phyloP scores from a whole-genome alignment of 2,888 invertebrate species.

The Amphimallon solstitiale region DNA sequence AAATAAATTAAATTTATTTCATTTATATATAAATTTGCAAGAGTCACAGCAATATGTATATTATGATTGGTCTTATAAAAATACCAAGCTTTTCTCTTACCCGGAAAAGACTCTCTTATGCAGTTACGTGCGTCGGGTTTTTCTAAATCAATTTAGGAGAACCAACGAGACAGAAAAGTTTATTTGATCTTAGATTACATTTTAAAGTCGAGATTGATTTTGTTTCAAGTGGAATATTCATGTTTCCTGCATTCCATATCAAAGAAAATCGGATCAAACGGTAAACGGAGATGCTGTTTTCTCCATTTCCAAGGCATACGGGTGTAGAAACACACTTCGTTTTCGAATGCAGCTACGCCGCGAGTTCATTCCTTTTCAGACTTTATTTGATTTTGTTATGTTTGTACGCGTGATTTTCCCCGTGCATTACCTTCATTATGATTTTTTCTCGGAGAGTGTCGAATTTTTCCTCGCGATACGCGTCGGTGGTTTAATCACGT shows the following conservation, averaged over 20 bases:
- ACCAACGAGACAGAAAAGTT: slow-evolving; percentile 44
- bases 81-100: background rate
- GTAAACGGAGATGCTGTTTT: slow-evolving; percentile 43
- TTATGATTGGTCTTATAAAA: slow-evolving; percentile 3
- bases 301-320: slow-evolving; percentile 27
- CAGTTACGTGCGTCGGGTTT: slow-evolving; percentile 16
- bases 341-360: slow-evolving; percentile 9
- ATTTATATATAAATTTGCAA: too few species aligned
- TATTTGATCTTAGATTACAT: slow-evolving; percentile 52
- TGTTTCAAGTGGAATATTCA: slow-evolving; percentile 54
- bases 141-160: slow-evolving; percentile 38
- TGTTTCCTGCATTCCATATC: slow-evolving; percentile 53
- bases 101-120: slow-evolving; percentile 6
- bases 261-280: slow-evolving; percentile 55
- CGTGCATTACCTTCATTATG: slow-evolving; percentile 30
- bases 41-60: too few species aligned
- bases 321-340: background rate
- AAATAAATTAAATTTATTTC: too few species aligned
- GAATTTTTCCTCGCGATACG: slow-evolving; percentile 21
- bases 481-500: slow-evolving; percentile 21
- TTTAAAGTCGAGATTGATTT: slow-evolving; percentile 52
- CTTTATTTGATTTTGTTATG: slow-evolving; percentile 33
- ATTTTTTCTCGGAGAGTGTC: slow-evolving; percentile 20
- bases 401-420: slow-evolving; percentile 31
- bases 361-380: slow-evolving; percentile 28